Base-by-base conservation (phyloP, 2,113 vertebrate genomes). In the Plotosus lineatus region DNA sequence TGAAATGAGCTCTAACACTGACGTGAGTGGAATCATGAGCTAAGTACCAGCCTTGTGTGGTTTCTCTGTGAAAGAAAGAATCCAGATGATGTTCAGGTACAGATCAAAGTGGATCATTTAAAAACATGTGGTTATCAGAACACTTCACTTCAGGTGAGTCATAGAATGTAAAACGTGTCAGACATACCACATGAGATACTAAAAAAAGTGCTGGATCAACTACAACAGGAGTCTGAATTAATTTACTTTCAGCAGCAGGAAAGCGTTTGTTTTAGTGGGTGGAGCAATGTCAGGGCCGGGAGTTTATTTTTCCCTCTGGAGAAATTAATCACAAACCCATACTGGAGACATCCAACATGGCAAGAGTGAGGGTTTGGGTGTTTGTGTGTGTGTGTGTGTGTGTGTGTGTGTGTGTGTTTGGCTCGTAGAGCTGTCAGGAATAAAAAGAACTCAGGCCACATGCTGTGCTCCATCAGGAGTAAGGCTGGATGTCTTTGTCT, bases 321-420 rank as follows among this genome's bases (percentile, higher is more conserved):
- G 31, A 69, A 71, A 48, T 7, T 7, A 21, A 72, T 72, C 46
- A 73, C 46, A 51, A 50, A 51, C 2, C 8, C 28, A 21, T 50
- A 19, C 8, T 50, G 69, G 46, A 51, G 28, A 71, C 21, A 65
- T 38, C 36, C 11, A 42, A 66, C 58, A 60, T 4, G 5, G 21
- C 44, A 46, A 14, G 6, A 28, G 12, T 48, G 44, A 46, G 23
- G 14, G 12, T 44, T 21, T 68, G 38, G 36, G 61, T 65, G 61
- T 65, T 31, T 63, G 63, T 66, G 63, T 66, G 63, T 42, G 36
- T 68, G 58, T 60, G 58, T 60, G 26, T 60, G 58, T 33, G 26
- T 60, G n/a, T 60, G 58, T 60, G 58, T 58, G 55, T 36, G 66
- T 69, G 66, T 69, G 66, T 46, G 66, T 69, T 40, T 69, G 33